phyloP scores from a whole-genome alignment of 1,140 invertebrate genomes.

The Sarcophaga peregrina region DNA sequence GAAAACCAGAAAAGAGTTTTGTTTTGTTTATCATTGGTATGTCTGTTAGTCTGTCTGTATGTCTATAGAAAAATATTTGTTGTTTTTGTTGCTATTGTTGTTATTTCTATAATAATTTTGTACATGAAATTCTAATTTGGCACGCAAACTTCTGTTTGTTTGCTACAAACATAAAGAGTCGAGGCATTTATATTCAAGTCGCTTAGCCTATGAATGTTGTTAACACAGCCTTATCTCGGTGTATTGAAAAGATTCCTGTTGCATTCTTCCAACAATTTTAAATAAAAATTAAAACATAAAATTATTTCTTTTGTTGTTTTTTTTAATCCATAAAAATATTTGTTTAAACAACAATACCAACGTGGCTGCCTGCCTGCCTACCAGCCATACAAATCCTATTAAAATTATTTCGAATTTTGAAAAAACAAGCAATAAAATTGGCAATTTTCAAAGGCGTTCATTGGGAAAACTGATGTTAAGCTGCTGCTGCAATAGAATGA shows the following conservation, averaged over 20 bases:
- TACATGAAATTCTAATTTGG: constrained; percentile 35
- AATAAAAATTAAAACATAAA: not conserved
- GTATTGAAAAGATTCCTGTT: not conserved
- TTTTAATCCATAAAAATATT: not conserved
- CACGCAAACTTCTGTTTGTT: constrained; percentile 28
- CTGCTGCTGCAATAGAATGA: not conserved
- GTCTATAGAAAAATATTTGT: too few relatives aligned
- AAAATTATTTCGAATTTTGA: not conserved
- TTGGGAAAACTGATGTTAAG: constrained; percentile 12
- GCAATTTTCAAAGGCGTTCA: constrained; percentile 16
- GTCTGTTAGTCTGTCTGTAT: not conserved
- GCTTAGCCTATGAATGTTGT: not conserved
- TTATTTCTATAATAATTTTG: constrained; percentile 32
- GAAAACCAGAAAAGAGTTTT: not conserved
- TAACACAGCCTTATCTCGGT: not conserved
- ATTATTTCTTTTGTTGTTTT: not conserved
- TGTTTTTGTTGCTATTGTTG: constrained; percentile 10
- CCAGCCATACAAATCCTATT: not conserved
- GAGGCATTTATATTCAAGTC: not conserved
- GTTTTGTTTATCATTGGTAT: constrained; percentile 1
- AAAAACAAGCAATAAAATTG: not conserved
- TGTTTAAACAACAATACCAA: not conserved
- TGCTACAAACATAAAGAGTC: not conserved
- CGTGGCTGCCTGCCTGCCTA: not conserved
- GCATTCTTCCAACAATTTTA: not conserved